These are phyloP conservation scores for Cancer borealis DNA, from an alignment of 2,888 invertebrate species.

Conservation along the genomic window DNA sequence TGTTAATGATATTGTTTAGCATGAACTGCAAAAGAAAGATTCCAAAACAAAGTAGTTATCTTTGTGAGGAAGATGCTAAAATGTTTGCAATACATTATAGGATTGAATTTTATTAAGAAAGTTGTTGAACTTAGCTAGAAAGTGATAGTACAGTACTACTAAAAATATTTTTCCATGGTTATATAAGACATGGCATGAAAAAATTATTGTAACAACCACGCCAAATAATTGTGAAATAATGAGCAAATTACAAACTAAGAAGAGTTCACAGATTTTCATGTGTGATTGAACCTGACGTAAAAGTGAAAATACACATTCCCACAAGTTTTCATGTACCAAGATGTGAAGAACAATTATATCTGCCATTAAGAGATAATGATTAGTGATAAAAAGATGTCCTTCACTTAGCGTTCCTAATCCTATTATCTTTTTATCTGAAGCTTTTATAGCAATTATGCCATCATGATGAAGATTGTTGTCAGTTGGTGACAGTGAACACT, in stretches of 20 bases:
- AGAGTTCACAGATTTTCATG: background rate
- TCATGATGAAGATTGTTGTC: background rate
- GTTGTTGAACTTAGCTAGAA: too few species aligned
- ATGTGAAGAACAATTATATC: background rate
- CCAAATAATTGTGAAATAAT: background rate
- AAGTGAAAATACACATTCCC: background rate
- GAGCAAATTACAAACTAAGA: background rate
- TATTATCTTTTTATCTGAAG: background rate
- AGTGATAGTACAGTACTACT: too few species aligned
- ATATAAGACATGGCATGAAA: too few species aligned
- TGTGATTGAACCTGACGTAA: background rate
- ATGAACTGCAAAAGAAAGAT: background rate
- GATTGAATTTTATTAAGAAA: too few species aligned
- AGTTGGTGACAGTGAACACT: background rate
- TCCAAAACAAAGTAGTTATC: background rate
- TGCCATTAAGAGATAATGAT: background rate
- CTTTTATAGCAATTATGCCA: background rate
- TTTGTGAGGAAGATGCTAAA: background rate
- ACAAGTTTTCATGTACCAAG: background rate
- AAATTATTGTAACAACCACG: too few species aligned
- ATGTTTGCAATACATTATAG: too few species aligned
- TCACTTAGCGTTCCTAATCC: background rate
- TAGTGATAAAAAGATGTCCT: background rate
- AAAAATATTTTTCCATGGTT: too few species aligned
- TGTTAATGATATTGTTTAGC: background rate